Evolutionary conservation across 2,797 vertebrate species (phyloP), one percentile per base, ranked within the genome.

Genomic region (Gymnothorax javanicus): DNA sequence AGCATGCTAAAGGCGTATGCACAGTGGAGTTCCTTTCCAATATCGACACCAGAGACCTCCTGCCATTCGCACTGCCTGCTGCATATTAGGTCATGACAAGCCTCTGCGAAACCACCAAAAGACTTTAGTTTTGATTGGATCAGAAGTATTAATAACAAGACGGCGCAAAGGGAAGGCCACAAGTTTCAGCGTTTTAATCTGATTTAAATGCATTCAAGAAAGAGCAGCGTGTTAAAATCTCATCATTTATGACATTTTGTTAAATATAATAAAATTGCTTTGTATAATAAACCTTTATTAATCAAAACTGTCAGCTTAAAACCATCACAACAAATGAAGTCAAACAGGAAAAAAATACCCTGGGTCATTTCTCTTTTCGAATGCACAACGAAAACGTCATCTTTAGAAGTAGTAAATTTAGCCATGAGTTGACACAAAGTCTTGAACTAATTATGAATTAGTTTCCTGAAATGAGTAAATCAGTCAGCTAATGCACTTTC

Each of bases 381-480:
- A 13, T 77, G 73, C 20, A 77, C 50, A 77, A 77, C 43, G 15
- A 17, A 50, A 77, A 77, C 52, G 7, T 50, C 13, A 43, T 33
- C 73, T 77, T 77, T 77, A 75, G 13, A 69, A 13, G 69, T 71
- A 27, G 7, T 12, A 5, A 73, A 73, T 73, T n/a, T 33, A 43
- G 9, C 27, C 27, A 43, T 33, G 71, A 27, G 2, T 73, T 73
- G 33, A 73, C 33, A 73, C 43, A 17, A 27, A 75, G 13, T 17
- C 23, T n/a, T n/a, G 7, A n/a, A 5, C 6, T 69, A 69, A 23
- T 69, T n/a, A 25, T 67, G 25, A 69, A 20, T 25, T 69, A 13
- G 59, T 60, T 69, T 69, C n/a, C 25, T 69, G n/a, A 69, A 69
- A 69, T 69, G 64, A 69, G n/a, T 69, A 69, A 69, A 69, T 69